phyloP scores from a whole-genome alignment of 2,113 vertebrate species.

The Oceanodroma tethys region DNA sequence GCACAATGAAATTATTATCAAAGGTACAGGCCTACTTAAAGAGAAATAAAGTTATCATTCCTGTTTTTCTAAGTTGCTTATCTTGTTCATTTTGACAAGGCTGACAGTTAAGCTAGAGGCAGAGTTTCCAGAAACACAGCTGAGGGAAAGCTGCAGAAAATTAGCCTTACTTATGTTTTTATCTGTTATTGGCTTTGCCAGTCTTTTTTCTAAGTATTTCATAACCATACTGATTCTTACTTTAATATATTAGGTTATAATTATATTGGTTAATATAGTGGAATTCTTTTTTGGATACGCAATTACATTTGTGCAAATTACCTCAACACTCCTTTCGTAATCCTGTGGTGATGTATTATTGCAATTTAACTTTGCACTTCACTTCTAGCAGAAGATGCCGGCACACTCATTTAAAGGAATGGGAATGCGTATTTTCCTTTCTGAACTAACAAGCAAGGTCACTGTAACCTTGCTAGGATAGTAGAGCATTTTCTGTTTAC shows the following conservation, averaged over 20 bases:
- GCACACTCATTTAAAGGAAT: neutral
- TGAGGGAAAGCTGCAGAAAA: neutral
- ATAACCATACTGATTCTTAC: neutral
- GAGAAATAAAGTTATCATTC: neutral
- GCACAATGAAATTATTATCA: neutral
- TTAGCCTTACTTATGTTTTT: neutral
- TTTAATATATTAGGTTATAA: neutral
- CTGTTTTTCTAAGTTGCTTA: neutral
- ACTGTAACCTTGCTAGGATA: neutral
- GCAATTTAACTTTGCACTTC: neutral
- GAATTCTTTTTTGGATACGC: neutral
- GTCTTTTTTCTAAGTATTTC: neutral
- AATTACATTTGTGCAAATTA: neutral
- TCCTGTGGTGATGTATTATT: neutral
- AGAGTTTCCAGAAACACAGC: neutral
- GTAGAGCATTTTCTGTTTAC: slow-evolving; percentile 7
- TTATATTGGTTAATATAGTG: neutral
- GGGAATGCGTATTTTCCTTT: neutral
- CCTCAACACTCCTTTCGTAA: neutral
- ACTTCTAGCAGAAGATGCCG: neutral
- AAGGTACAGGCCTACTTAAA: neutral
- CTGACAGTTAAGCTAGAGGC: neutral
- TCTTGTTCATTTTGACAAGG: neutral
- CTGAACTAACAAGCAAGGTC: neutral
- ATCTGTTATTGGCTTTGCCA: neutral